Evolutionary conservation across 1,140 invertebrate genomes (phyloP), one percentile per base, ranked within the genome.

Genomic region (Apis laboriosa): DNA sequence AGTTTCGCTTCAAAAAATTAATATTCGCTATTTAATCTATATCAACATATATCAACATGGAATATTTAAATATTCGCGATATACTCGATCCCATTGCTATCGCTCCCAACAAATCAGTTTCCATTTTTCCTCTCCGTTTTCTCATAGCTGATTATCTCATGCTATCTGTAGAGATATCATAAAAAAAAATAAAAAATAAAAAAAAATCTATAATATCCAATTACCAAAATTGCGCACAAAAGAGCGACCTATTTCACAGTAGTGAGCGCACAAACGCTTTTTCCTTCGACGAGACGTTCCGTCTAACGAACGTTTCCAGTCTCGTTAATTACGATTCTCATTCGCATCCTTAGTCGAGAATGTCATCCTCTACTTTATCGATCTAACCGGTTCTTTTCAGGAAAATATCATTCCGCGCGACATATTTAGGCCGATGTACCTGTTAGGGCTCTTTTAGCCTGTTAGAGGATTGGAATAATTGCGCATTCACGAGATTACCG

Each of bases 271-370:
- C 11, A 19, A 28, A 66, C 34, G 34, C 53, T 64, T n/a, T 75
- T 66, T 56, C 60, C 56, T 88, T 79, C 76, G 49, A 55, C 71
- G 9, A 58, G 34, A 34, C 70, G 28, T 77, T 87, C 82, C 34
- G 85, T 84, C 86, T 88, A 89, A 90, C 86, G 87, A 91, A 90
- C 85, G 84, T 86, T 86, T 81, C 64, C n/a, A 21, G 34, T 43
- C 61, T 43, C 84, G 88, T 90, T 92, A 90, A 91, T 92, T 92
- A 90, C 88, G 86, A 84, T 87, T 80, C 60, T 70, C 60, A 58
- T 70, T 74, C 80, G 60, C 67, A 80, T 74, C 77, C 76, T 67
- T 75, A 21, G 66, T 70, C 61, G 19, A 53, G 63, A 34, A 75
- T 34, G 24, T 11, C 53, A 49, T 61, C n/a, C n/a, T 43, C 53